Base-by-base conservation (phyloP, 1,140 invertebrate species). In the Ostrea denselamellosa region DNA sequence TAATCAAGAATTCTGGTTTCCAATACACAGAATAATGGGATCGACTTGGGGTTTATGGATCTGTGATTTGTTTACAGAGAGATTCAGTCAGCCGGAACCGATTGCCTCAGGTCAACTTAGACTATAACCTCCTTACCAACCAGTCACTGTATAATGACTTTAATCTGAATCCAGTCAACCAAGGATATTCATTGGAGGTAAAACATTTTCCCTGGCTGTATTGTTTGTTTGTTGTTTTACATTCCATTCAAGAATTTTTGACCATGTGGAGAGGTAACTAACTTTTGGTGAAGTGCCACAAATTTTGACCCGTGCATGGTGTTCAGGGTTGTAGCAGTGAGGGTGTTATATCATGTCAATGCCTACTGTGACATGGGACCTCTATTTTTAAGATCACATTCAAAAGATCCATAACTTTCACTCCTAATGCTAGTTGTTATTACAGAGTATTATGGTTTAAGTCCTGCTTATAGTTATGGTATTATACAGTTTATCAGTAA, bases 111-210 rank as follows among this genome's bases (percentile, higher is more conserved):
- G 82, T 83, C n/a, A 83, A 83, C 19, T 10, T 83, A 10, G 82
- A 83, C 8, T 54, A 83, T 10, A 83, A 83, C 51, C n/a, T 83
- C 25, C 82, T 83, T 44, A 83, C 82, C 52, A 54, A 54, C 52
- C 82, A 83, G 19, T 52, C 44, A 5, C 44, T 83, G 17, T 83
- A 83, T n/a, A 83, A 83, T 54, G 82, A 83, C 82, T 83, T 83
- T 22, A 83, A 52, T 22, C 82, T 83, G 14, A 83, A 52, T 22
- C 82, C 19, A 19, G 52, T 22, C 44, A 83, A 83, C 52, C 44
- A 83, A 2, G 82, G 44, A 7, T 53, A 52, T 25, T 54, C 82
- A 53, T n/a, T 53, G 44, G 82, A 83, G 52, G 82, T 83, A 83
- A 52, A 44, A 44, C 34, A 44, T 44, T 44, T 44, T 44, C 34